phyloP scores from a whole-genome alignment of 2,888 invertebrate genomes.

The Cyrtodaria siliqua region DNA sequence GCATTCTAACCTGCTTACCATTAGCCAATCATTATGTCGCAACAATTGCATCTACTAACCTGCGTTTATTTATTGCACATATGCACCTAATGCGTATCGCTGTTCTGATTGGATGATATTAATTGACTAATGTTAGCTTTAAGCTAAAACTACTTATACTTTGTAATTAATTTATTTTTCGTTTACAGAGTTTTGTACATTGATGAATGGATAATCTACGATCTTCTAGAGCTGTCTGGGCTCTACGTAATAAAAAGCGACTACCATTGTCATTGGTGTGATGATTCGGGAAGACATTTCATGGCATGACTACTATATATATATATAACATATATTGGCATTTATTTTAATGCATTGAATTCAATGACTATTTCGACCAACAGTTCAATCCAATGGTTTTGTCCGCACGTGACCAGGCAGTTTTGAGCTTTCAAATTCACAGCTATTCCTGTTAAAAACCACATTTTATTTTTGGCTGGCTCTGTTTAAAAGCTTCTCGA shows the following conservation, averaged over 20 bases:
- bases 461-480: no score
- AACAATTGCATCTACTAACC: conserved; percentile 18
- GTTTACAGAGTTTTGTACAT: conserved; percentile 72
- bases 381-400: no score
- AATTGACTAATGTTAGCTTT: neutral
- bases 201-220: conserved; percentile 66
- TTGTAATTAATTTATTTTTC: conserved; percentile 44
- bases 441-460: no score
- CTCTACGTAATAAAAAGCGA: neutral
- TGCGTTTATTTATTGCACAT: neutral
- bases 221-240: neutral
- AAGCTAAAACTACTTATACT: neutral
- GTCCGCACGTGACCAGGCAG: no score
- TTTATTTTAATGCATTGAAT: no score
- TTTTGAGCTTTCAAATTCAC: no score
- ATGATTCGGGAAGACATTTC: neutral
- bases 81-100: neutral
- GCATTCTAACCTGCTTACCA: conserved; percentile 5
- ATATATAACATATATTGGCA: no score
- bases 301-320: no score
- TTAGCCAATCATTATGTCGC: neutral
- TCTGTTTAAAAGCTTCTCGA: no score
- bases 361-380: no score
- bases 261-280: neutral
- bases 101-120: neutral